Evolutionary conservation across 2,888 invertebrate genomes (phyloP), one percentile per base, ranked within the genome.

Genomic region (Hymenopus coronatus): DNA sequence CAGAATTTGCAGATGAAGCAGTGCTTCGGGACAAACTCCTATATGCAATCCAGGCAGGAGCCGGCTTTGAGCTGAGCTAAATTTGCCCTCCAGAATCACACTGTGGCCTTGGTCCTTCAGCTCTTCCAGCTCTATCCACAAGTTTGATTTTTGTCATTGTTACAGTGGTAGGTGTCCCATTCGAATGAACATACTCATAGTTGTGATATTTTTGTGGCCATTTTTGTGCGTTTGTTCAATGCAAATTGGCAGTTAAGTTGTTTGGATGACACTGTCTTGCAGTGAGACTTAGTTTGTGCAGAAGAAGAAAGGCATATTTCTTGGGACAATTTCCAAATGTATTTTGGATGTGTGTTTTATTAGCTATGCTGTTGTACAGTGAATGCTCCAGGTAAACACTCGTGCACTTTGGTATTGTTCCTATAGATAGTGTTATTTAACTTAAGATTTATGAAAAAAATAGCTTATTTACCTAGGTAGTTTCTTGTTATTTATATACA

Each of bases 21-120:
- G 94, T 96, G 89, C 94, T 99, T 92, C 95, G 96, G 82, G 96
- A 97, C 91, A 98, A 98, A 93, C 94, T 99, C 89, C 93, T 98
- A 15, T 98, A 98, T 92, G 99, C 99, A 84, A 98, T 99, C 92
- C 98, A 98, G 94, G 97, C 99, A 90, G 98, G 98, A 91, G 97
- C 98, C 84, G 99, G 99, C 83, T 99, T 99, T 94, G 99, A 99
- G 94, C 95, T 99, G 91, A 97, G 97, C 93, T 97, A 97, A 12
- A 70, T 70, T 20, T 70, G 54, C 54, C 25, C 20, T 25, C 25
- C 54, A 20, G 54, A 15, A 70, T 70, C 54, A 70, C 54, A 70
- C 15, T 70, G 54, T 70, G 54, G 54, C 54, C 54, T 70, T 70
- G 54, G 54, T 70, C 54, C 54, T 70, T 25, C 15, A 70, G 54